Conservation (phyloP, 2,888 invertebrate genomes). For the Aphodius granarius region DNA sequence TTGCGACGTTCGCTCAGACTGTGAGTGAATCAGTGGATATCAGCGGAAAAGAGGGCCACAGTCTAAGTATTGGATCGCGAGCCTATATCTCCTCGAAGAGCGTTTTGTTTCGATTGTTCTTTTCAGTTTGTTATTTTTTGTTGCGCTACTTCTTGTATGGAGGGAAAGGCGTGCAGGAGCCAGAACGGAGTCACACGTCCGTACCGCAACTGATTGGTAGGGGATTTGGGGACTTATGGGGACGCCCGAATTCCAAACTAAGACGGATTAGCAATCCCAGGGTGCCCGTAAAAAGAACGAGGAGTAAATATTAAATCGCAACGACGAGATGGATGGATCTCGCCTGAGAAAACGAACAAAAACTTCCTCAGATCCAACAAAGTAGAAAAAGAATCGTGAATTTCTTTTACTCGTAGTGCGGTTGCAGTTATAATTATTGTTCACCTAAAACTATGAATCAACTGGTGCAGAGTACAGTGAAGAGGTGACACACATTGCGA, state of each 20-base stretch:
- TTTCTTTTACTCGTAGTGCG: no score
- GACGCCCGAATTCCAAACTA: constrained; percentile 3
- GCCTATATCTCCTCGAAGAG: constrained; percentile 8
- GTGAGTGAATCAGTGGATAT: constrained; percentile 49
- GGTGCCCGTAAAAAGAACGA: neutral
- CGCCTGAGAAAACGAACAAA: neutral
- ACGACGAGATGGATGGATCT: neutral
- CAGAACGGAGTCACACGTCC: constrained; percentile 34
- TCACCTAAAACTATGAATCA: no score
- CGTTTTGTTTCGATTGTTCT: constrained; percentile 13
- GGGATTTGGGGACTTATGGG: constrained; percentile 48
- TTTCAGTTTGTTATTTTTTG: constrained; percentile 32
- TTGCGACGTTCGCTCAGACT: constrained; percentile 51
- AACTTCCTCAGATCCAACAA: neutral
- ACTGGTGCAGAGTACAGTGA: no score
- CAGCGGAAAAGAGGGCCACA: constrained; percentile 45
- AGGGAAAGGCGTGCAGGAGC: constrained; percentile 54
- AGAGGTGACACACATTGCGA: no score
- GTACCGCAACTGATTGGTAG: constrained; percentile 52
- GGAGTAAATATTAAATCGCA: neutral
- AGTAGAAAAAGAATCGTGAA: no score
- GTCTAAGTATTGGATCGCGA: constrained; percentile 41
- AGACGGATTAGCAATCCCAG: neutral
- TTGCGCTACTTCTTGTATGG: constrained; percentile 52
- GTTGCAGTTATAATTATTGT: no score